These are phyloP conservation scores for Vesta saturnalis DNA, from an alignment of 2,888 invertebrate species.

Conservation along the genomic window DNA sequence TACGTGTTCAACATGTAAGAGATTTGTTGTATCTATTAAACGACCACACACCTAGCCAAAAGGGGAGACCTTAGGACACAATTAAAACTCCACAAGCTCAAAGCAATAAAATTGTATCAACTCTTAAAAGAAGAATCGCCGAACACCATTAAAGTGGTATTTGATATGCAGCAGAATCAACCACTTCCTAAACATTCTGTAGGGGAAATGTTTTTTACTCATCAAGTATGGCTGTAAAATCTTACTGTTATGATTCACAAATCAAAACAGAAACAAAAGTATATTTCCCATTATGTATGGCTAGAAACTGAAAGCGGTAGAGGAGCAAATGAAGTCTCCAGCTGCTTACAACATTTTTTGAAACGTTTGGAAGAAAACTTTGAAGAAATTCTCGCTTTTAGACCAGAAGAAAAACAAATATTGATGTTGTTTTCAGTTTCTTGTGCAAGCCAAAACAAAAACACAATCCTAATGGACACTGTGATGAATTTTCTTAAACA, in stretches of 20 bases:
- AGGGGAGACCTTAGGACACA: not conserved
- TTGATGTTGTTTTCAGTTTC: conserved; percentile 36
- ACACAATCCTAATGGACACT: conserved; percentile 34
- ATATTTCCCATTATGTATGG: no score
- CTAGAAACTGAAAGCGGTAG: conserved; percentile 29
- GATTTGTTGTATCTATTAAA: not conserved
- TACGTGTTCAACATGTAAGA: not conserved
- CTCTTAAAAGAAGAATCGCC: conserved; percentile 39
- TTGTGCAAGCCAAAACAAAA: conserved; percentile 42
- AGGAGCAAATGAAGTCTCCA: conserved; percentile 27
- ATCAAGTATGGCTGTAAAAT: no score
- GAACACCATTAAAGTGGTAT: no score
- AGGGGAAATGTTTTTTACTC: conserved; percentile 38
- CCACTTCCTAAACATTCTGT: conserved; percentile 40
- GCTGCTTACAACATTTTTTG: conserved; percentile 29
- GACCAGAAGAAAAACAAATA: conserved; percentile 6
- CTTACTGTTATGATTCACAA: conserved; percentile 19
- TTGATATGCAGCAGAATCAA: no score
- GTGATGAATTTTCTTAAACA: conserved; percentile 26
- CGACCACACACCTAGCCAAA: not conserved
- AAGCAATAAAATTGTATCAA: conserved; percentile 43
- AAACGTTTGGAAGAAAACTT: conserved; percentile 15
- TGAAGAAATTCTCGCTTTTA: not conserved
- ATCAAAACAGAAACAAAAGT: not conserved
- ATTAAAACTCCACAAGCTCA: conserved; percentile 39